Conservation (phyloP, 2,113 vertebrate genomes). For the Microcebus jonahi region DNA sequence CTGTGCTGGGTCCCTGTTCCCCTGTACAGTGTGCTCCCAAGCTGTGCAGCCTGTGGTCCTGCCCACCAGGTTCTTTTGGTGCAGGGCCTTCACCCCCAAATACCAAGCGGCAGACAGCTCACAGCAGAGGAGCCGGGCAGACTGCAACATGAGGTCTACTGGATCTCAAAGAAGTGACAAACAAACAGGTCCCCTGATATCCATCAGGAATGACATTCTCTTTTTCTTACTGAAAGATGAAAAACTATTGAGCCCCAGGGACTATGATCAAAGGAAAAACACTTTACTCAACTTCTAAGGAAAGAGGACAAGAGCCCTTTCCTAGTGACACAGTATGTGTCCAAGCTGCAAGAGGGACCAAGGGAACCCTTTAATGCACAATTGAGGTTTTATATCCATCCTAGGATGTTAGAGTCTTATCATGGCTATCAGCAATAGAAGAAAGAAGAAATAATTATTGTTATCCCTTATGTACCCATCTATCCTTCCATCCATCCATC, state of each 20-base stretch:
- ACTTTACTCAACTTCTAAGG: neutral
- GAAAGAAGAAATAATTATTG: conserved; percentile 9
- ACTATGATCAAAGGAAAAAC: neutral
- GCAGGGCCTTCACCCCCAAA: neutral
- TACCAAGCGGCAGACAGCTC: neutral
- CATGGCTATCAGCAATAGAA: neutral
- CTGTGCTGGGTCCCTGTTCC: neutral
- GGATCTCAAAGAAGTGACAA: neutral
- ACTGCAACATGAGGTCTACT: neutral
- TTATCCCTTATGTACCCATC: neutral
- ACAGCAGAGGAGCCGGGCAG: neutral
- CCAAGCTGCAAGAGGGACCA: neutral
- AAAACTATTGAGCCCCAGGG: neutral
- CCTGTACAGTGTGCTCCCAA: no score
- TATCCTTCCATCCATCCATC: neutral
- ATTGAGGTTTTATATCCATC: neutral
- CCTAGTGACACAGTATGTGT: neutral
- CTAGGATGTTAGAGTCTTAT: neutral
- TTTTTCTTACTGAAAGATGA: neutral
- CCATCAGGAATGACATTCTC: neutral
- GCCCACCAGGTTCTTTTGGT: neutral
- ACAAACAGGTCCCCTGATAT: neutral
- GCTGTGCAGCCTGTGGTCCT: neutral
- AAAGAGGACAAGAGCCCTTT: neutral
- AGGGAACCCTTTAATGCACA: neutral